Percentiles rank a stretch among this genome's conserved stretches.
These are phyloP conservation scores for Chromoteleia sp. DNA, from an alignment of 2,888 invertebrate genomes.

Conservation along the genomic window DNA sequence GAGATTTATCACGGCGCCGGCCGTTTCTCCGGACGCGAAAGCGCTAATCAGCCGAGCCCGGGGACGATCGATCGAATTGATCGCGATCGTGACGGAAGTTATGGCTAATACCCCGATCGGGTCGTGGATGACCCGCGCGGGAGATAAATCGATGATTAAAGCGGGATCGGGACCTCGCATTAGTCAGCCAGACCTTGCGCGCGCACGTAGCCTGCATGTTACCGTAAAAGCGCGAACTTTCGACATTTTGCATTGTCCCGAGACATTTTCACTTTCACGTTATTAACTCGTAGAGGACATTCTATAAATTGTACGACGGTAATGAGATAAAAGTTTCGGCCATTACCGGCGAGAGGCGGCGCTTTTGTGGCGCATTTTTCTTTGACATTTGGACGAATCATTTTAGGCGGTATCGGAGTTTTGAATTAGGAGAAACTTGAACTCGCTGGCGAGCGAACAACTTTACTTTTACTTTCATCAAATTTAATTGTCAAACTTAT, in stretches of 20 bases:
- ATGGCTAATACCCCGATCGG: conserved; percentile 68
- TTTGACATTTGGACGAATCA: conserved; percentile 6
- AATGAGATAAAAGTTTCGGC: conserved; percentile 65
- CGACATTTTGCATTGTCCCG: conserved; percentile 70
- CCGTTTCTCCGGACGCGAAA: conserved; percentile 75
- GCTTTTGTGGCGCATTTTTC: conserved; percentile 32
- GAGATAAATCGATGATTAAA: conserved; percentile 78
- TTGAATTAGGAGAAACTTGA: conserved; percentile 22
- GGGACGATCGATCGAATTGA: conserved; percentile 70
- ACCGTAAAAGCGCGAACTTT: conserved; percentile 70
- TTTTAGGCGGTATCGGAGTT: conserved; percentile 10
- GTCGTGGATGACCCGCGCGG: conserved; percentile 67
- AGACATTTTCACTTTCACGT: conserved; percentile 70
- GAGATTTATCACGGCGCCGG: conserved; percentile 47
- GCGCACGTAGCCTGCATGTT: conserved; percentile 66
- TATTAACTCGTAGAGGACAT: conserved; percentile 66
- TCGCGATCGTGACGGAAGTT: conserved; percentile 71
- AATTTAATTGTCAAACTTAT: background rate
- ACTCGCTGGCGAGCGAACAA: conserved; percentile 13
- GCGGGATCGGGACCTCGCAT: conserved; percentile 75
- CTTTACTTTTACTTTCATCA: background rate
- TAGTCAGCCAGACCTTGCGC: conserved; percentile 72
- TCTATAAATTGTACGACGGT: conserved; percentile 60
- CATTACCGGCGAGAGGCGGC: conserved; percentile 45
- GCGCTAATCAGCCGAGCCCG: conserved; percentile 73